Percentiles rank a stretch among this genome's conserved stretches.
Conservation (phyloP, 2,888 invertebrate species). For the Imbricaverruca yamaguchii region DNA sequence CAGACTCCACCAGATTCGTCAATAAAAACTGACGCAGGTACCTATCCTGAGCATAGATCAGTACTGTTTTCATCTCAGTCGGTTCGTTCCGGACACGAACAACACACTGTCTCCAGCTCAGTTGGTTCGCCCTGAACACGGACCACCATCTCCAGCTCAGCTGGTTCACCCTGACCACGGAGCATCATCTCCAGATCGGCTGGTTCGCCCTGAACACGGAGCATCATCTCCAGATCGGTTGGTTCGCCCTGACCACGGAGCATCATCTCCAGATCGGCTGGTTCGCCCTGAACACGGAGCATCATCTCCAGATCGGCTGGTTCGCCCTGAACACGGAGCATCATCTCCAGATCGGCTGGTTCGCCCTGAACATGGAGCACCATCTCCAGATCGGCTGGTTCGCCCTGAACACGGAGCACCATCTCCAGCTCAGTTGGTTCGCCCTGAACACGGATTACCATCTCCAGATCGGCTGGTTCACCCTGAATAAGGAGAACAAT, state of each 20-base stretch:
- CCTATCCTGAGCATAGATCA: background rate
- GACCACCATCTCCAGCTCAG: background rate
- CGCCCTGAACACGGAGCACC: background rate
- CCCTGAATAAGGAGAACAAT: too few relatives aligned
- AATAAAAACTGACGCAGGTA: slow-evolving; percentile 61
- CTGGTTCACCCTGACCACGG: background rate
- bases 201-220: background rate
- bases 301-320: too few relatives aligned
- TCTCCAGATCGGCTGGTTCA: background rate
- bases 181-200: background rate
- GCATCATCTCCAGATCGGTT: background rate
- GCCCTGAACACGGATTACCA: background rate
- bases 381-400: background rate
- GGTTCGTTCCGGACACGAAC: background rate
- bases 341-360: too few relatives aligned
- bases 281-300: too few relatives aligned
- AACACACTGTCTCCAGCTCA: too few relatives aligned
- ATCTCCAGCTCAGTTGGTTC: background rate
- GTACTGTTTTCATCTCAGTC: background rate
- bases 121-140: too few relatives aligned
- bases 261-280: too few relatives aligned
- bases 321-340: too few relatives aligned
- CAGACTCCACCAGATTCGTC: slow-evolving; percentile 67
- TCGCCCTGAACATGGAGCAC: too few relatives aligned
- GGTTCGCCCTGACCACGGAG: too few relatives aligned